Conservation (phyloP, 1,140 invertebrate species). For the Holcopasites calliopsidis region DNA sequence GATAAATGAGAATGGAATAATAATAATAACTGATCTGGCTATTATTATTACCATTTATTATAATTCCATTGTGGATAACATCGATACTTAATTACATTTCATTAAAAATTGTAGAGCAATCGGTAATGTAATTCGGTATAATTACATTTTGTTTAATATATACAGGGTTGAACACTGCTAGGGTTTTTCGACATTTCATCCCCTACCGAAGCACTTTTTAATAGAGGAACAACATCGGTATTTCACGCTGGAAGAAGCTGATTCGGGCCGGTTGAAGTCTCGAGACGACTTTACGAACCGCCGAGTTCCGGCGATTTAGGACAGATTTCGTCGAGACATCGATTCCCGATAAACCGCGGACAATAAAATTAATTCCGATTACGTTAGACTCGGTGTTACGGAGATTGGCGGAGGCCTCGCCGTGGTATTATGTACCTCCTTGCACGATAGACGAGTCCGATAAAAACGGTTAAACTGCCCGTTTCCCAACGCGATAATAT, state of each 20-base stretch:
- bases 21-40: too few relatives aligned
- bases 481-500: not conserved
- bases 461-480: not conserved
- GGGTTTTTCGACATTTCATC: too few relatives aligned
- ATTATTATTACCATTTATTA: too few relatives aligned
- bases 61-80: too few relatives aligned
- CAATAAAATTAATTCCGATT: conserved; percentile 38
- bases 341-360: conserved; percentile 34
- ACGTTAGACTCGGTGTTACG: conserved; percentile 5
- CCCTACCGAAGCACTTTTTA: not conserved
- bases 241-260: not conserved
- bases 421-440: not conserved
- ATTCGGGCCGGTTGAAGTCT: not conserved
- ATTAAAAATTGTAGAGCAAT: too few relatives aligned
- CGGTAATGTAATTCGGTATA: too few relatives aligned
- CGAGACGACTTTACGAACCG: conserved; percentile 17
- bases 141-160: too few relatives aligned
- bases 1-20: too few relatives aligned
- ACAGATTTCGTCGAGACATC: conserved; percentile 10
- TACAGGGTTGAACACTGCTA: too few relatives aligned
- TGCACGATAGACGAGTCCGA: not conserved
- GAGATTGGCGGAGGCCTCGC: not conserved
- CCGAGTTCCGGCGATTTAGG: not conserved
- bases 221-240: not conserved
- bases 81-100: too few relatives aligned